A percentile compares a stretch with the other conserved stretches of the same genome.
Conservation (phyloP, 2,113 vertebrate species). For the Mohoua ochrocephala region DNA sequence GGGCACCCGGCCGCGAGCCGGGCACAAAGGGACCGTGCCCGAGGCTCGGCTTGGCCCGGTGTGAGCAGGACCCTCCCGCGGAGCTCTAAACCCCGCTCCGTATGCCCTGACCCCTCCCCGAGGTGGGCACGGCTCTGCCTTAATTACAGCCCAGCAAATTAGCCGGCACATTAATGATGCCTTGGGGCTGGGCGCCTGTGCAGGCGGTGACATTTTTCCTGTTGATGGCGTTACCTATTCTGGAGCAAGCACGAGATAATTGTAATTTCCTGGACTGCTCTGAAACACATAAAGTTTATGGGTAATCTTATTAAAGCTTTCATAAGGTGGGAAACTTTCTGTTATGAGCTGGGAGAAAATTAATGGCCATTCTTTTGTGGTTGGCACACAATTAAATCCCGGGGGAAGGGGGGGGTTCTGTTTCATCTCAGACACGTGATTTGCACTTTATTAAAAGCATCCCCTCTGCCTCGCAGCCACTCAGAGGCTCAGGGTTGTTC, state of each 20-base stretch:
- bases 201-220: background rate
- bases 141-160: background rate
- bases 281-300: background rate
- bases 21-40: background rate
- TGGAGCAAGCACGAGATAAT: background rate
- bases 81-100: background rate
- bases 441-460: background rate
- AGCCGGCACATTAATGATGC: fast-evolving
- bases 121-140: background rate
- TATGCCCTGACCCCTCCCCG: background rate
- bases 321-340: background rate
- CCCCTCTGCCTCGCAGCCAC: background rate
- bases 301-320: constrained; percentile 16
- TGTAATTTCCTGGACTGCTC: background rate
- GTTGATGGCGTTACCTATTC: background rate
- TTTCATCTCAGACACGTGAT: background rate
- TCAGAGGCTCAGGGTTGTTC: background rate
- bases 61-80: background rate
- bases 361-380: background rate
- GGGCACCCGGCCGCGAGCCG: background rate
- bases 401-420: background rate
- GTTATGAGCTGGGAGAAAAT: background rate
- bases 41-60: fast-evolving
- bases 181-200: background rate
- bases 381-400: background rate